A percentile compares a stretch with the other conserved stretches of the same genome.
Evolutionary conservation across 2,888 invertebrate genomes (phyloP).

Genomic region (Oscheius sp.): DNA sequence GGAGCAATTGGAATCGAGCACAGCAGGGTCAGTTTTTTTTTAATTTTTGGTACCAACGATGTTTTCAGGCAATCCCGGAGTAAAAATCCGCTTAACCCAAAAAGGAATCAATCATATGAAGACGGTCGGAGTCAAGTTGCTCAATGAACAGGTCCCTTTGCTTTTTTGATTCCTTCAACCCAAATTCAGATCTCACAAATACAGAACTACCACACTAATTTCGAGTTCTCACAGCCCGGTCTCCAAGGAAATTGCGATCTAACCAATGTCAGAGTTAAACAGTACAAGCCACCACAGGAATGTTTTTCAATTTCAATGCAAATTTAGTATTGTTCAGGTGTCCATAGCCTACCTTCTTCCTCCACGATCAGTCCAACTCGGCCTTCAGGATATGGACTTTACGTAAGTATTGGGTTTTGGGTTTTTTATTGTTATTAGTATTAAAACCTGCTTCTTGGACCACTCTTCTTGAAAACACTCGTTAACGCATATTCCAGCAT

Average conservation of each 20-base stretch:
- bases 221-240: conserved; percentile 66
- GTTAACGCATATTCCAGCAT: too few relatives aligned
- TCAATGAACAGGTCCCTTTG: conserved; percentile 66
- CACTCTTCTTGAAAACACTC: too few relatives aligned
- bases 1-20: conserved; percentile 23
- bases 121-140: conserved; percentile 66
- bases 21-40: conserved; percentile 13
- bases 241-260: conserved; percentile 64
- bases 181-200: conserved; percentile 27
- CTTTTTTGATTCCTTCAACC: background rate
- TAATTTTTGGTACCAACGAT: background rate
- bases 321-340: conserved; percentile 37
- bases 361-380: conserved; percentile 62
- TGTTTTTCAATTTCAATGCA: background rate
- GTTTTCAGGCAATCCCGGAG: conserved; percentile 68
- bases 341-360: conserved; percentile 69
- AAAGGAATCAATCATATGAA: conserved; percentile 72
- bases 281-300: conserved; percentile 64
- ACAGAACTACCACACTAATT: conserved; percentile 48
- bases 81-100: conserved; percentile 68
- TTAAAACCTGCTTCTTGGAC: background rate
- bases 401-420: conserved; percentile 45
- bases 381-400: conserved; percentile 66
- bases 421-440: too few relatives aligned
- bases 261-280: conserved; percentile 61